These are phyloP conservation scores for Pteropus alecto DNA, from an alignment of 2,113 vertebrate species.

Conservation along the genomic window DNA sequence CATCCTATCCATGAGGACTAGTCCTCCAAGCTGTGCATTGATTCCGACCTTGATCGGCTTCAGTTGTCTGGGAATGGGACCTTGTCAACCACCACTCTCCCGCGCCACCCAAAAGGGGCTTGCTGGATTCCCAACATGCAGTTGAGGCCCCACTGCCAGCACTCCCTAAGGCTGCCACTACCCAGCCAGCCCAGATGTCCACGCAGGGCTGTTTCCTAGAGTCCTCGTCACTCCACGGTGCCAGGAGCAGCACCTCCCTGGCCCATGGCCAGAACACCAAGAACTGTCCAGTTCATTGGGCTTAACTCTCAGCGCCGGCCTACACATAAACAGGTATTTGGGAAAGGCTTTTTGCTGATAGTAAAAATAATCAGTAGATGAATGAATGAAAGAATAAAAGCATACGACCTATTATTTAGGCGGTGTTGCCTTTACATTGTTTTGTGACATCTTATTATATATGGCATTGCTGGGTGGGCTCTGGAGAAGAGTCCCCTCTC, in stretches of 20 bases:
- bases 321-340: not conserved
- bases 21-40: too few relatives aligned
- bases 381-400: not conserved
- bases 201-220: not conserved
- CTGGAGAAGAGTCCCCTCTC: not conserved
- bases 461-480: not conserved
- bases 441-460: not conserved
- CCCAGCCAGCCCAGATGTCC: not conserved
- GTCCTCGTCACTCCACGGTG: not conserved
- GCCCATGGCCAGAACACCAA: rapidly evolving
- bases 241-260: not conserved
- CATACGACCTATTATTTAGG: not conserved
- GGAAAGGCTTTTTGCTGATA: not conserved
- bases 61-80: not conserved
- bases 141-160: not conserved
- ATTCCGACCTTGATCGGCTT: not conserved
- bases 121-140: not conserved
- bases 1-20: not conserved
- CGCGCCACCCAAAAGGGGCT: not conserved
- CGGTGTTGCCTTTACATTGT: not conserved
- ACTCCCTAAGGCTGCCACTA: not conserved
- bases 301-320: not conserved
- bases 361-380: not conserved
- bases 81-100: not conserved
- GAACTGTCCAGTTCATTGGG: not conserved